Evolutionary conservation across 2,888 invertebrate species (phyloP), one percentile per base, ranked within the genome.

Genomic region (Leptopterna dolabrata): DNA sequence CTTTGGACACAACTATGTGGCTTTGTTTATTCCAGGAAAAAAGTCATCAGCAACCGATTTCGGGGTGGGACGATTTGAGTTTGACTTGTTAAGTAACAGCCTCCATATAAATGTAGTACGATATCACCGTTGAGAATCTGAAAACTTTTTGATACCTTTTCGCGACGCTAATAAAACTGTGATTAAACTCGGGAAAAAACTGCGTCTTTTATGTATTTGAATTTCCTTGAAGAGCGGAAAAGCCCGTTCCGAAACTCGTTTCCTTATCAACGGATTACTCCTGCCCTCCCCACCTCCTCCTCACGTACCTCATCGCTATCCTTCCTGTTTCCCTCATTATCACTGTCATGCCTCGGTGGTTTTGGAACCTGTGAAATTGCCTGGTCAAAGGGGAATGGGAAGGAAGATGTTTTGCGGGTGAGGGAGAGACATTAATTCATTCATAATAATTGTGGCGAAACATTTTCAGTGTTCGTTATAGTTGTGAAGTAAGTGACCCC

Each of bases 151-250:
- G 36, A 71, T 71, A 71, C 71, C 29, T 29, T 24, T 71, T 36
- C 71, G 71, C 29, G 13, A 27, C 55, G n/a, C 55, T 55, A 71
- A 71, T 71, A 71, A 71, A 71, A 71, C 71, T 71, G 71, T 71
- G 71, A 71, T 71, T 71, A 71, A 71, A 71, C 29, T 71, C 55
- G 55, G 19, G 19, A 19, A 55, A 55, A 55, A 55, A 55, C 55
- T n/a, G 55, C n/a, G 55, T 55, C 55, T 55, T 55, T 55, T 55
- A 19, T 55, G 55, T 55, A 55, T 55, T 55, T 55, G 55, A 55
- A 55, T 55, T 55, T 55, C 55, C 55, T 55, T 55, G n/a, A 55
- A 55, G 19, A 19, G 55, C 55, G 55, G 55, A 55, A 55, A n/a
- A 19, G 16, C 55, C 55, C 55, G 55, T 55, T 55, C 55, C 55